Conservation (phyloP, 2,888 invertebrate species). For the Cheiracanthium punctorium region DNA sequence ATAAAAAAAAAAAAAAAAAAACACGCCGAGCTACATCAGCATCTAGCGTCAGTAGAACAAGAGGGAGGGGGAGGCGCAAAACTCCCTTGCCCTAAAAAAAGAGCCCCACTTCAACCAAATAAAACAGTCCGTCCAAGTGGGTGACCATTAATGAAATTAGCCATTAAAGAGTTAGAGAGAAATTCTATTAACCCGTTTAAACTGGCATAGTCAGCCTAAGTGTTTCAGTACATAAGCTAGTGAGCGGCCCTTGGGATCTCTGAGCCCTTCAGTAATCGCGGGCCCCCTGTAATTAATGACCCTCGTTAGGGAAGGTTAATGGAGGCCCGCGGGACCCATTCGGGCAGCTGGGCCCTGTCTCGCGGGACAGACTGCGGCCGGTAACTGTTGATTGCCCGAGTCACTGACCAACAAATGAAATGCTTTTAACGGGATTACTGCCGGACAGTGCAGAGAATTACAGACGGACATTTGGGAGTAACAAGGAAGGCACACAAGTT, state of each 20-base stretch:
- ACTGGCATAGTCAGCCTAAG: slow-evolving; percentile 49
- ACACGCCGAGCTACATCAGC: background rate
- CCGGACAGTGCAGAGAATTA: slow-evolving; percentile 60
- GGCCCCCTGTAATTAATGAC: slow-evolving; percentile 69
- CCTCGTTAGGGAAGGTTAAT: slow-evolving; percentile 68
- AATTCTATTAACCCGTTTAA: slow-evolving; percentile 70
- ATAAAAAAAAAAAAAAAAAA: background rate
- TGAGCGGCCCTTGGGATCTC: slow-evolving; percentile 22
- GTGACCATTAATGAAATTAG: slow-evolving; percentile 69
- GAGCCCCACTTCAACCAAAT: slow-evolving; percentile 11
- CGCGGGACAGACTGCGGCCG: slow-evolving; percentile 62
- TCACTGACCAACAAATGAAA: slow-evolving; percentile 70
- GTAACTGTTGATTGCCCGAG: slow-evolving; percentile 69
- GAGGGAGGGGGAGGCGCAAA: background rate
- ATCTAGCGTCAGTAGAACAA: background rate
- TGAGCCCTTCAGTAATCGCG: slow-evolving; percentile 62
- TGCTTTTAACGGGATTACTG: slow-evolving; percentile 70
- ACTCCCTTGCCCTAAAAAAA: background rate
- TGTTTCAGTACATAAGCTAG: slow-evolving; percentile 69
- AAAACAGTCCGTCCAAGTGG: slow-evolving; percentile 50
- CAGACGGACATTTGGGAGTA: slow-evolving; percentile 46
- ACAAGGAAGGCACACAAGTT: slow-evolving; percentile 47
- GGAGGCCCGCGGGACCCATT: slow-evolving; percentile 58
- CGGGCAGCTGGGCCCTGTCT: slow-evolving; percentile 47
- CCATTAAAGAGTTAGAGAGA: slow-evolving; percentile 69